phyloP scores from a whole-genome alignment of 2,113 vertebrate genomes.

The Prionailurus viverrinus region DNA sequence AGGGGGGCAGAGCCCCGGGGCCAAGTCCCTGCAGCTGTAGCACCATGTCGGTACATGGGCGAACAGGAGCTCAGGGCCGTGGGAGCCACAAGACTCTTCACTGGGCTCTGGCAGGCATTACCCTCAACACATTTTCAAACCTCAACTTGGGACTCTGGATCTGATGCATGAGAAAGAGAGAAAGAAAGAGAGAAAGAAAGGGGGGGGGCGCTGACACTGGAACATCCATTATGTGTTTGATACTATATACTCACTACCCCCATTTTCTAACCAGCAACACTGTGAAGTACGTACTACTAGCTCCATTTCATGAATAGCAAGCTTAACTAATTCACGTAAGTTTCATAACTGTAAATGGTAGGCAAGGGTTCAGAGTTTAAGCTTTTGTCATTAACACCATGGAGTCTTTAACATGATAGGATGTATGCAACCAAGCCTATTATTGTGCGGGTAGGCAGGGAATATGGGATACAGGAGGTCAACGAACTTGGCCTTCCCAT shows the following conservation, averaged over 20 bases:
- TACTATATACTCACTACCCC: not conserved
- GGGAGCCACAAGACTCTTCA: not conserved
- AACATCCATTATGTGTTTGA: not conserved
- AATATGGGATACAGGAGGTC: not conserved
- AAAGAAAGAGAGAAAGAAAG: too few relatives aligned
- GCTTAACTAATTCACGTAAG: not conserved
- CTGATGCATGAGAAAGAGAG: not conserved
- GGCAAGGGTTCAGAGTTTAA: not conserved
- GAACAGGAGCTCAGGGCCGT: rapidly evolving
- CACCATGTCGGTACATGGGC: not conserved
- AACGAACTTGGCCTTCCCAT: not conserved
- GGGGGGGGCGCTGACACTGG: not conserved
- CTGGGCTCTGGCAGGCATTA: not conserved
- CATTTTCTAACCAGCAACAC: not conserved
- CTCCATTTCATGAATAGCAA: not conserved
- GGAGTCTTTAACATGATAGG: not conserved
- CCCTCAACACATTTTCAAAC: not conserved
- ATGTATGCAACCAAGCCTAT: not conserved
- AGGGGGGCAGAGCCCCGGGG: not conserved
- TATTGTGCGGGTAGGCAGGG: not conserved
- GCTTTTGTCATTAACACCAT: not conserved
- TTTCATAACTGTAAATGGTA: not conserved
- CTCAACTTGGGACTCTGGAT: not conserved
- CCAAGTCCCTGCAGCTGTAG: rapidly evolving
- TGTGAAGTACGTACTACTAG: not conserved